Evolutionary conservation across 2,888 invertebrate species (phyloP).

Genomic region (Chloromyia formosa): DNA sequence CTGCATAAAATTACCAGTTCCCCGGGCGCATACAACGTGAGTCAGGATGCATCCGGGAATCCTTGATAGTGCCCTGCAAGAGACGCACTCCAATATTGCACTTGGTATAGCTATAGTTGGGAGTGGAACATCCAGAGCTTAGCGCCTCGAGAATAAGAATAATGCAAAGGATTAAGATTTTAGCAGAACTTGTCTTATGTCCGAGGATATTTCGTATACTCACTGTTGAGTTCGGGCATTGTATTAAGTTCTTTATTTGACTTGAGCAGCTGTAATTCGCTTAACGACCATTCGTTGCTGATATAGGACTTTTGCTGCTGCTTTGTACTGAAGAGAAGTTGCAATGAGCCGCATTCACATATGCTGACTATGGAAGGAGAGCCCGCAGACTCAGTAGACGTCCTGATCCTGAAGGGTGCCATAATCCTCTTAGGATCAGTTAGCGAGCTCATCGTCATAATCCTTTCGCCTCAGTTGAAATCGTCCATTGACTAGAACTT

Average conservation of each 20-base stretch:
- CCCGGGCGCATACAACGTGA: neutral
- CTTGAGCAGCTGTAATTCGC: constrained; percentile 34
- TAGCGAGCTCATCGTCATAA: constrained; percentile 21
- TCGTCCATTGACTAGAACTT: constrained; percentile 2
- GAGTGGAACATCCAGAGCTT: constrained; percentile 27
- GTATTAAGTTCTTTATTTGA: constrained; percentile 28
- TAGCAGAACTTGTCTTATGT: constrained; percentile 13
- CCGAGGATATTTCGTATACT: constrained; percentile 7
- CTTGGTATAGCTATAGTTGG: neutral
- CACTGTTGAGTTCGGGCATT: neutral
- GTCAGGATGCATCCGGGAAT: neutral
- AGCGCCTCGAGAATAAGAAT: constrained; percentile 28
- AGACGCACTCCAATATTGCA: too few species aligned
- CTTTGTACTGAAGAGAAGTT: too few species aligned
- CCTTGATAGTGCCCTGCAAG: neutral
- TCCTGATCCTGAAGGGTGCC: constrained; percentile 1
- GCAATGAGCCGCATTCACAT: neutral
- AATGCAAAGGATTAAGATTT: constrained; percentile 39
- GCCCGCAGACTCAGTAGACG: too few species aligned
- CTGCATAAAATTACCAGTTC: constrained; percentile 32
- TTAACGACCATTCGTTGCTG: constrained; percentile 22
- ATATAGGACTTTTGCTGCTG: neutral
- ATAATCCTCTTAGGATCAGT: constrained; percentile 36
- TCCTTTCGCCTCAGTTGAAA: constrained; percentile 4
- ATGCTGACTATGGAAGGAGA: neutral